phyloP scores from a whole-genome alignment of 2,888 invertebrate species.

The Phalera bucephala region DNA sequence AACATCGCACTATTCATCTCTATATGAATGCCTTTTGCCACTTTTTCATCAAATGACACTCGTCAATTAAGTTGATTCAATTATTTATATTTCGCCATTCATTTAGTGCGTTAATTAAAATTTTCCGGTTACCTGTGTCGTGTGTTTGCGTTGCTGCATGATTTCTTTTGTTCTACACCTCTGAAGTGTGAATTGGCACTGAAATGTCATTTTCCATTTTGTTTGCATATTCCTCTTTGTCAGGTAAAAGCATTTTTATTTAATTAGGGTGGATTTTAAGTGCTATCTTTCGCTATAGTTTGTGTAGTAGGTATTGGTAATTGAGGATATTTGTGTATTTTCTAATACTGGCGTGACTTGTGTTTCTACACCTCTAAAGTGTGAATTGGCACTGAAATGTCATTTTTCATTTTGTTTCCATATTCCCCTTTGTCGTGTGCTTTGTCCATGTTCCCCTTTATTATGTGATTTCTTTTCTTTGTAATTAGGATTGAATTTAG shows the following conservation, averaged over 20 bases:
- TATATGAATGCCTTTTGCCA: conserved; percentile 46
- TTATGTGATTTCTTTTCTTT: too few species aligned
- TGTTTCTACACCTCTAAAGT: conserved; percentile 79
- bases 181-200: conserved; percentile 71
- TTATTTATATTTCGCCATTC: conserved; percentile 60
- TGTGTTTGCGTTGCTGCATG: conserved; percentile 45
- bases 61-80: conserved; percentile 72
- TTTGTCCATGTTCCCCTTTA: too few species aligned
- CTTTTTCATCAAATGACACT: conserved; percentile 64
- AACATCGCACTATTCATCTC: conserved; percentile 59
- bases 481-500: conserved; percentile 54
- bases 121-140: conserved; percentile 59
- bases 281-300: too few species aligned
- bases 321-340: too few species aligned
- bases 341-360: too few species aligned
- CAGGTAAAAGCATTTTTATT: too few species aligned
- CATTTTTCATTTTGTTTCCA: conserved; percentile 48
- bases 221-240: conserved; percentile 44
- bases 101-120: conserved; percentile 78
- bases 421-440: conserved; percentile 46
- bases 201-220: conserved; percentile 54
- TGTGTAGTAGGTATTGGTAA: too few species aligned
- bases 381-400: conserved; percentile 61
- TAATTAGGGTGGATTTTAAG: conserved; percentile 53
- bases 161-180: conserved; percentile 74